A percentile compares a stretch with the other conserved stretches of the same genome.
Conservation (phyloP, 92 coral and sea anemone species). For the Blastomussa wellsi region DNA sequence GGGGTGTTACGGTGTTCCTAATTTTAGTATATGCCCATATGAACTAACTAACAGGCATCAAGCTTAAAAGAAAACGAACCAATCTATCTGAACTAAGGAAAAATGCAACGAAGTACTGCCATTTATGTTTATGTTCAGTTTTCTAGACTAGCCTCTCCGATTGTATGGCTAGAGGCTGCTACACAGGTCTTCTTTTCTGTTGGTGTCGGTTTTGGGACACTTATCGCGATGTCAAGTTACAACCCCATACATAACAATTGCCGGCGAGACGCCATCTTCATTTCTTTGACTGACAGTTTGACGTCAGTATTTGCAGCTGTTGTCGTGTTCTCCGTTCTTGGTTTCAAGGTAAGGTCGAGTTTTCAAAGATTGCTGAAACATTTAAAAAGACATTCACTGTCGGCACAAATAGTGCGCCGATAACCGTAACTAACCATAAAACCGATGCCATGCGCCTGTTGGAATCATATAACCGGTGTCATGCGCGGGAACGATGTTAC, state of each 20-base stretch:
- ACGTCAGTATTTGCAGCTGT: constrained; percentile 92
- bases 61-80: background rate
- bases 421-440: background rate
- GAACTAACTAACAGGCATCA: no score
- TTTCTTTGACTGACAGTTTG: constrained; percentile 80
- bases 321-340: constrained; percentile 90
- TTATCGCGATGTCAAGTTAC: constrained; percentile 97
- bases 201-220: constrained; percentile 90
- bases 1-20: no score
- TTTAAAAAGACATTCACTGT: background rate
- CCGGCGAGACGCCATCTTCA: constrained; percentile 86
- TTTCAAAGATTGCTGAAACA: background rate
- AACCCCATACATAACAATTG: constrained; percentile 92
- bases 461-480: background rate
- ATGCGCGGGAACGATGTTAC: no score
- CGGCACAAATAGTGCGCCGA: background rate
- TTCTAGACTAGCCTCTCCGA: constrained; percentile 57
- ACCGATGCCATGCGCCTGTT: background rate
- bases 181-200: constrained; percentile 96
- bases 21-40: no score
- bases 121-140: constrained; percentile 38
- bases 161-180: constrained; percentile 96
- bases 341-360: constrained; percentile 78
- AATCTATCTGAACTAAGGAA: background rate
- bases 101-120: background rate